Base-by-base conservation (phyloP, 1,140 invertebrate genomes). In the Coelopa frigida region DNA sequence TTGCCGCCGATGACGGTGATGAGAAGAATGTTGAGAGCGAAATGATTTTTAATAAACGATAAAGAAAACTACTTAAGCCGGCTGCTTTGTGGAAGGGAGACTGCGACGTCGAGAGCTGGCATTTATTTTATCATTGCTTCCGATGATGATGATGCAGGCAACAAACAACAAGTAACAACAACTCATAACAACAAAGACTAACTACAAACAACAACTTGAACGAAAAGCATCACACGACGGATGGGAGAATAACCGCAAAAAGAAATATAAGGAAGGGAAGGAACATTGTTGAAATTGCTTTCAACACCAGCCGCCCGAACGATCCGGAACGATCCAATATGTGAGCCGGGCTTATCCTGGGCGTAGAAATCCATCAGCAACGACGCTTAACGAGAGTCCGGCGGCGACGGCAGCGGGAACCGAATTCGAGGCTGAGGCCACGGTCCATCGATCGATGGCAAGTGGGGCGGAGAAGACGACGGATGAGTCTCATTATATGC, bases 31-130 rank as follows among this genome's bases (percentile, higher is more conserved):
- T 58, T 56, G 64, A 64, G 61, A 64, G 61, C 61, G 61, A 66
- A 65, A 62, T 66, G 62, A 66, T 66, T 66, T 66, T 66, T 65
- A 66, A 66, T 66, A 66, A 66, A 55, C 62, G 62, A 66, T 66
- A 65, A 65, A 65, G 60, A 62, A 66, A 66, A 66, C 59, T 65
- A 59, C 61, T 65, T 65, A 65, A 8, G 8, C 62, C 62, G 62
- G 61, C 61, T 63, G n/a, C 60, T 58, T 32, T 27, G 12, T 32
- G 20, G 26, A 39, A 20, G 18, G 26, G 17, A 17, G 12, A 23
- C 18, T 39, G 1, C 18, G 20, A 23, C 3, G 17, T 18, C 21
- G 5, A 12, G 22, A 5, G 29, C 10, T n/a, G 1, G 3, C 5
- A 23, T 40, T 14, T 24, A 17, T 8, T 5, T 21, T 2, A 17